Evolutionary conservation across 2,113 vertebrate genomes (phyloP), one percentile per base, ranked within the genome.

Genomic region (Archocentrus centrarchus): DNA sequence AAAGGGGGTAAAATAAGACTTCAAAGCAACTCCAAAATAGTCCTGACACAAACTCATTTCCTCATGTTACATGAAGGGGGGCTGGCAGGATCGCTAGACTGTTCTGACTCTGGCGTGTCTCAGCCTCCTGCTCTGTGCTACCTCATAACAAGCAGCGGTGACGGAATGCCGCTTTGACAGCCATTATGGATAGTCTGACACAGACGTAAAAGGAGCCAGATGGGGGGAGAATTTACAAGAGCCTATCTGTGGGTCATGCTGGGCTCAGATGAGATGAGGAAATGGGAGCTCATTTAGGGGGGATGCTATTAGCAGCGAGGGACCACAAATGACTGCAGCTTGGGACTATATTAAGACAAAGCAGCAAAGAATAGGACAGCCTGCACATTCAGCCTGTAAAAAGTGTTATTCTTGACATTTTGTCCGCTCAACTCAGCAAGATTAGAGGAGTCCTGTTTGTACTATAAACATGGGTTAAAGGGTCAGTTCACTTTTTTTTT

Each of bases 11-110:
- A 94, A 95, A 93, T 93, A 95, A 95, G 93, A 95, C 96, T 95
- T 96, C 96, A 96, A 96, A 96, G 95, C 85, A 89, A 85, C 89
- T 91, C 95, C 84, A 93, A 95, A 96, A 95, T 95, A 96, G 93
- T 95, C 91, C 91, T 94, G 95, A 96, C 93, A 95, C 93, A 94
- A 93, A 93, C 95, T 95, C 91, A 95, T 95, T 96, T 96, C 94
- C 94, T 95, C 89, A 88, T 92, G 95, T 93, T 94, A 92, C 93
- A 93, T 89, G 89, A 86, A 86, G 88, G 86, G 75, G 86, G 88
- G 88, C 84, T 85, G 93, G 83, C 90, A 90, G 85, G 86, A 87
- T 89, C 14, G 68, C 90, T 63, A 73, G 79, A 82, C 93, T 79
- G 83, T 85, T 73, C 86, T 18, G 77, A 87, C 88, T 91, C 89